A percentile compares a stretch with the other conserved stretches of the same genome.
These are phyloP conservation scores for Lophius americanus DNA, from an alignment of 2,797 vertebrate species.

Conservation along the genomic window DNA sequence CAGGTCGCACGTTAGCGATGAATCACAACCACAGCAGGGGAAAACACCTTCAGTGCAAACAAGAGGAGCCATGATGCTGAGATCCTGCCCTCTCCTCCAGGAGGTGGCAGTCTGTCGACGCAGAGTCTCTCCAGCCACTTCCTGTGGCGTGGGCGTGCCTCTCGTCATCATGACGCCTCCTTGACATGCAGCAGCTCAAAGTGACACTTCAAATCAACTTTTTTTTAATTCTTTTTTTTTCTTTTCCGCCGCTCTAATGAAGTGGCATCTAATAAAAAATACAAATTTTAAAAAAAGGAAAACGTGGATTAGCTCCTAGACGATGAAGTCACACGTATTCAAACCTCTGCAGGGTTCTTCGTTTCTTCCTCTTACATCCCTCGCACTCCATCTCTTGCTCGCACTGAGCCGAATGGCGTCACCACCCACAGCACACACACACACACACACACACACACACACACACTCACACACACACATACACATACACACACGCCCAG, in stretches of 20 bases:
- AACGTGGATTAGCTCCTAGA: slow-evolving; percentile 33
- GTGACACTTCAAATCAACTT: slow-evolving; percentile 58
- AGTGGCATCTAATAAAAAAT: too few species aligned
- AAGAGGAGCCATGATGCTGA: slow-evolving; percentile 30
- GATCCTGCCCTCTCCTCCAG: slow-evolving; percentile 44
- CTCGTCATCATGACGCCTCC: slow-evolving; percentile 47
- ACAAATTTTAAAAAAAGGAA: not conserved
- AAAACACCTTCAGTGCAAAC: not conserved
- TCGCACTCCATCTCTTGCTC: slow-evolving; percentile 54
- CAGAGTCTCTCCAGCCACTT: slow-evolving; percentile 18
- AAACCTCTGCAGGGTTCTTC: slow-evolving; percentile 41
- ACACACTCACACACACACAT: slow-evolving; percentile 32
- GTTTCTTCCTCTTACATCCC: slow-evolving; percentile 39
- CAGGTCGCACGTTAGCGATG: not conserved
- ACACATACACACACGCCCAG: slow-evolving; percentile 4
- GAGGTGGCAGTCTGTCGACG: slow-evolving; percentile 78
- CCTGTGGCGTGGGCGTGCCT: slow-evolving; percentile 39
- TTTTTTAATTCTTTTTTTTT: slow-evolving; percentile 37
- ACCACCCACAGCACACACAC: slow-evolving; percentile 44
- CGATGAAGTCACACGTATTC: slow-evolving; percentile 13
- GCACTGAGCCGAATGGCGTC: slow-evolving; percentile 66
- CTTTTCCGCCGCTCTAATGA: slow-evolving; percentile 17
- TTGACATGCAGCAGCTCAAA: slow-evolving; percentile 38
- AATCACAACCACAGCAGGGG: not conserved
- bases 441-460: not conserved